phyloP scores from a whole-genome alignment of 2,797 vertebrate species.

The Chelon auratus region DNA sequence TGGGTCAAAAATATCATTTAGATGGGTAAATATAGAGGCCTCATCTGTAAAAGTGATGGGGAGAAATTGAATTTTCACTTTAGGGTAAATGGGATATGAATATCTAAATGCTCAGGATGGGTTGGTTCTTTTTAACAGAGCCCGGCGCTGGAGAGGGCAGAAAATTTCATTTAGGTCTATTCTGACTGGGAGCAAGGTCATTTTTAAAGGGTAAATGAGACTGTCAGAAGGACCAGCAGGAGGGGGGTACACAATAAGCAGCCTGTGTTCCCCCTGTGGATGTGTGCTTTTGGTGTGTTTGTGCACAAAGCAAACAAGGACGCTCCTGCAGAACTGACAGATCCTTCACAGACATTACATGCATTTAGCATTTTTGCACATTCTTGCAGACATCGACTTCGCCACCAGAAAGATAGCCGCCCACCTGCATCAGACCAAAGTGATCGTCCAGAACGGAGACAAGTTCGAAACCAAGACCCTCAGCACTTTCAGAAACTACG shows the following conservation, averaged over 20 bases:
- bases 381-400: constrained; percentile 89
- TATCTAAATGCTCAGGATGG: constrained; percentile 57
- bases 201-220: constrained; percentile 66
- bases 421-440: constrained; percentile 90
- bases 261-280: constrained; percentile 11
- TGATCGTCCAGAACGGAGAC: constrained; percentile 89
- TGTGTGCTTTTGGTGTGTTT: constrained; percentile 17
- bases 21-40: constrained; percentile 73
- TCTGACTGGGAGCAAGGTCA: constrained; percentile 58
- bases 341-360: background rate
- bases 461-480: constrained; percentile 90
- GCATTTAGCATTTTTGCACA: background rate
- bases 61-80: constrained; percentile 76
- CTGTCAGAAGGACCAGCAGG: constrained; percentile 47
- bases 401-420: constrained; percentile 92
- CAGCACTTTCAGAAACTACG: constrained; percentile 93
- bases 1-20: constrained; percentile 73
- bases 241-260: constrained; percentile 54
- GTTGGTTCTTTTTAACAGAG: constrained; percentile 42
- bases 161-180: constrained; percentile 58
- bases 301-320: background rate
- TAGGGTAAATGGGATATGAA: constrained; percentile 74
- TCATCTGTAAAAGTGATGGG: constrained; percentile 66
- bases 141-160: constrained; percentile 26
- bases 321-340: background rate